These are phyloP conservation scores for Eulemur mongoz DNA, from an alignment of 2,797 vertebrate species.

Conservation along the genomic window DNA sequence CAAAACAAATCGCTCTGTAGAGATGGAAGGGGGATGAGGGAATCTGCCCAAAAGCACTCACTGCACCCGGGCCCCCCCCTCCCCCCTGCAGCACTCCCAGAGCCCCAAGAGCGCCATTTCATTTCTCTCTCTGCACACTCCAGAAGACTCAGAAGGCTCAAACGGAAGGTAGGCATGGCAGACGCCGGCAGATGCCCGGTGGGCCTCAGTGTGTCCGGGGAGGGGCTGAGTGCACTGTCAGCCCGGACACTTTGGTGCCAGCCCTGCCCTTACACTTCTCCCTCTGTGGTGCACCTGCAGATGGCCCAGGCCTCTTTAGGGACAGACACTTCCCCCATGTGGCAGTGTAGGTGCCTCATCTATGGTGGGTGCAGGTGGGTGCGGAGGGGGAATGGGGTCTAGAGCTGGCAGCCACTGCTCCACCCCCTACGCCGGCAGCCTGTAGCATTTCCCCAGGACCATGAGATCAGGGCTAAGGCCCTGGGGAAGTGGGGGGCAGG, in stretches of 20 bases:
- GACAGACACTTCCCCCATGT: background rate
- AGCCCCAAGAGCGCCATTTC: background rate
- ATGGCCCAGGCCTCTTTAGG: background rate
- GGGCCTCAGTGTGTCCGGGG: background rate
- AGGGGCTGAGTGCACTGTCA: background rate
- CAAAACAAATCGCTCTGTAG: background rate
- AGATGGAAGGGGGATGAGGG: background rate
- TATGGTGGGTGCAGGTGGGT: background rate
- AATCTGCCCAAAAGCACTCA: background rate
- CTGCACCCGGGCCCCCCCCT: background rate
- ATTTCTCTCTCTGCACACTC: background rate
- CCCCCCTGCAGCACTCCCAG: background rate
- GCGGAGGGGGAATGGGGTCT: background rate
- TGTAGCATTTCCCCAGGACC: constrained; percentile 7
- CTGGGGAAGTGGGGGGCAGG: background rate
- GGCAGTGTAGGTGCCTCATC: background rate
- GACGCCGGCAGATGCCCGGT: no score
- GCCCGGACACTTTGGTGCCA: background rate
- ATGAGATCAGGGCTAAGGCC: background rate
- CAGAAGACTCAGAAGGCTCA: background rate
- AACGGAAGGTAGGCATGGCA: rapidly evolving
- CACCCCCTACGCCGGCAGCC: background rate
- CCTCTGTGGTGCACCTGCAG: background rate
- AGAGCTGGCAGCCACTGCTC: background rate
- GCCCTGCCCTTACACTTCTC: background rate